A percentile compares a stretch with the other conserved stretches of the same genome.
phyloP scores from a whole-genome alignment of 2,888 invertebrate genomes.

The Brachypalpus laphriformis region DNA sequence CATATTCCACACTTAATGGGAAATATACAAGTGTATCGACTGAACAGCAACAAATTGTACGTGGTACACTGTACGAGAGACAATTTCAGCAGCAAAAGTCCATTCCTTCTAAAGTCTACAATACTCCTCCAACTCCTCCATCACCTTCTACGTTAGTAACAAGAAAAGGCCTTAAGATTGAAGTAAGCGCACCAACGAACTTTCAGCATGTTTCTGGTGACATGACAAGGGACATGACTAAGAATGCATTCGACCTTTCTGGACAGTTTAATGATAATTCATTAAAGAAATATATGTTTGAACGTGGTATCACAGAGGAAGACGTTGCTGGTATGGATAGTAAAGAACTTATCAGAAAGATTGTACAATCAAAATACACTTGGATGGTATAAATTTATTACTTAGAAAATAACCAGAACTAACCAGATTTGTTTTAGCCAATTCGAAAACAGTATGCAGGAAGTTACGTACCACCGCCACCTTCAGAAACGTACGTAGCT shows the following conservation, averaged over 20 bases:
- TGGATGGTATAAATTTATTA: conserved; percentile 76
- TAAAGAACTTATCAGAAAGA: conserved; percentile 77
- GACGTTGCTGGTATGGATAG: conserved; percentile 77
- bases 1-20: background rate
- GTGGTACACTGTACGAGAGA: conserved; percentile 42
- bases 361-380: conserved; percentile 79
- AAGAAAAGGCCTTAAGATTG: conserved; percentile 78
- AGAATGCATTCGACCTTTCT: conserved; percentile 79
- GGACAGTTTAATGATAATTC: conserved; percentile 77
- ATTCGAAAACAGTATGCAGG: background rate
- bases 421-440: conserved; percentile 37
- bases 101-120: background rate
- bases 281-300: conserved; percentile 79
- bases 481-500: conserved; percentile 40
- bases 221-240: conserved; percentile 79
- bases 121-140: conserved; percentile 67
- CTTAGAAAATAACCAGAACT: too few relatives aligned
- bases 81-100: conserved; percentile 36
- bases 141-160: conserved; percentile 77
- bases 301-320: conserved; percentile 78
- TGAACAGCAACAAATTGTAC: conserved; percentile 1
- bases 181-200: conserved; percentile 78
- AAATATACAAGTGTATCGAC: background rate
- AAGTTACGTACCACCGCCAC: conserved; percentile 46
- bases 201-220: conserved; percentile 79